These are phyloP conservation scores for Hemibagrus wyckioides DNA, from an alignment of 2,113 vertebrate genomes.

Conservation along the genomic window DNA sequence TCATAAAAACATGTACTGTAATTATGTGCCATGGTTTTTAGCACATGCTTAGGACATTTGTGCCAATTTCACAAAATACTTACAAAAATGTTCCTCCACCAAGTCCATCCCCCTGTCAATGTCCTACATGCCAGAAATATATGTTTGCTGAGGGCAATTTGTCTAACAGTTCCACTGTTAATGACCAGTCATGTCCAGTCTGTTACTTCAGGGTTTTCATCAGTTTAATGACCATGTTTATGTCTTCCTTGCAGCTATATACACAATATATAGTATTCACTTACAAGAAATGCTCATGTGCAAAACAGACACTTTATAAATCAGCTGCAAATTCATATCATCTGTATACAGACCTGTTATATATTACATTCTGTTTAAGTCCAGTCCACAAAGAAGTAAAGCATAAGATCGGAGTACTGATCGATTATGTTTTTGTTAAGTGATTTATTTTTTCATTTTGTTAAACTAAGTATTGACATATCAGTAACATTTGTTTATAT, in stretches of 20 bases:
- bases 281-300: neutral
- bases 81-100: neutral
- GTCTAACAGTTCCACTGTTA: neutral
- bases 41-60: neutral
- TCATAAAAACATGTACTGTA: neutral
- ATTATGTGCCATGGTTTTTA: neutral
- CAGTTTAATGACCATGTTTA: conserved; percentile 32
- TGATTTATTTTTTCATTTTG: neutral
- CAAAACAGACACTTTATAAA: neutral
- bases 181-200: neutral
- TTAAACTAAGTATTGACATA: no score
- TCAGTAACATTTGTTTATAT: neutral
- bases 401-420: neutral
- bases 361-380: neutral
- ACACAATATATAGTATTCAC: neutral
- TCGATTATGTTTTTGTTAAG: neutral
- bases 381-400: neutral
- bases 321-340: neutral
- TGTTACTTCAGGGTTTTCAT: conserved; percentile 7
- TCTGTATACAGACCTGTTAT: neutral
- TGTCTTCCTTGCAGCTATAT: neutral
- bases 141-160: neutral
- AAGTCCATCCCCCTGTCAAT: neutral
- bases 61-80: neutral
- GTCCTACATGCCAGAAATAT: neutral